Evolutionary conservation across 2,113 vertebrate species (phyloP).

Genomic region (Malurus elegans): DNA sequence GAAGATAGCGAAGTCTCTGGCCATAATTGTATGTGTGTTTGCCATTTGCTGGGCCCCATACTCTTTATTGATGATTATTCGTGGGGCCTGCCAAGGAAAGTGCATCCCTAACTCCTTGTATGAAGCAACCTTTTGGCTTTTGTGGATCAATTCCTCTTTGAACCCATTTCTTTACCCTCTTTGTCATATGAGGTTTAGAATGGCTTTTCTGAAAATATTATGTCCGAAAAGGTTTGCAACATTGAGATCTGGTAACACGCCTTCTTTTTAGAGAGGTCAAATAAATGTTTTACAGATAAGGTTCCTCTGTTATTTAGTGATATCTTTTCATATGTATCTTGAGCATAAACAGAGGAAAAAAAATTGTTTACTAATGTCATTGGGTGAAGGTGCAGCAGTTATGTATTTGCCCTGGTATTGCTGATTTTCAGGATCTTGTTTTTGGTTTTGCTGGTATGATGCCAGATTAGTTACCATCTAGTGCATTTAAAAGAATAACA

Average conservation of each 20-base stretch:
- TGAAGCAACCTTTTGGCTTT: constrained; percentile 85
- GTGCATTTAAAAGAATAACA: neutral
- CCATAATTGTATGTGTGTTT: constrained; percentile 81
- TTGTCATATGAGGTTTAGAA: constrained; percentile 82
- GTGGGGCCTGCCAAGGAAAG: constrained; percentile 62
- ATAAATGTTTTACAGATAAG: neutral
- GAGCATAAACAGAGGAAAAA: neutral
- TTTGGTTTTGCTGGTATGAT: neutral
- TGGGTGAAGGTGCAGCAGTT: neutral
- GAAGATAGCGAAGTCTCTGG: constrained; percentile 82
- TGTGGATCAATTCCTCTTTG: constrained; percentile 85
- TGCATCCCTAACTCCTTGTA: constrained; percentile 63
- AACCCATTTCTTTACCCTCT: constrained; percentile 87
- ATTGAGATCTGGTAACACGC: neutral
- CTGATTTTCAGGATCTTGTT: neutral
- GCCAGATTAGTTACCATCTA: neutral
- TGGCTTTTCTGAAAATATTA: constrained; percentile 74
- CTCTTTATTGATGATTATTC: constrained; percentile 79
- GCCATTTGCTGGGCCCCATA: constrained; percentile 85
- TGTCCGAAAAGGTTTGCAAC: neutral
- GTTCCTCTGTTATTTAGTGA: neutral
- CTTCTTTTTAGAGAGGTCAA: neutral
- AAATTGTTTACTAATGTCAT: neutral
- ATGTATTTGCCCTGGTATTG: neutral
- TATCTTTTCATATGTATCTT: neutral